Evolutionary conservation across 1,140 invertebrate species (phyloP).

Genomic region (Cheumatopsyche charites): DNA sequence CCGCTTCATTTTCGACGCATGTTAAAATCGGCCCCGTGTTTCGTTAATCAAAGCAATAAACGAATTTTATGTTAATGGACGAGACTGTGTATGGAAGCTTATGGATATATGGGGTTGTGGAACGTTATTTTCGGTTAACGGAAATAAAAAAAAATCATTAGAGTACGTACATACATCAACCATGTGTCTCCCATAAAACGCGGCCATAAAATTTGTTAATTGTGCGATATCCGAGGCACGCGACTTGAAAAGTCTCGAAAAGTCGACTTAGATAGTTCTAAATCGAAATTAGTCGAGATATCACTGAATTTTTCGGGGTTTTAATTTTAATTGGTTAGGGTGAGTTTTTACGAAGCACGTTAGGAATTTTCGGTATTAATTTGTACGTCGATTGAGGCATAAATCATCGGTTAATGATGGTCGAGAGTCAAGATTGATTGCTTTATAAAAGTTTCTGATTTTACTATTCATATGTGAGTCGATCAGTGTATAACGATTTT

Average conservation of each 20-base stretch:
- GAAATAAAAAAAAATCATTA: constrained; percentile 41
- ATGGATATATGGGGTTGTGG: neutral
- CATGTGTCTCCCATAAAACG: constrained; percentile 48
- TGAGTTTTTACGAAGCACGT: too few relatives aligned
- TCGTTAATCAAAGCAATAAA: constrained; percentile 38
- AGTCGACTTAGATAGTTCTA: too few relatives aligned
- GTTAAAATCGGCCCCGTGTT: constrained; percentile 28
- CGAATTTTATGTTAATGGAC: constrained; percentile 39
- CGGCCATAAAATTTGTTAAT: constrained; percentile 49
- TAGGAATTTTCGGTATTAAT: too few relatives aligned
- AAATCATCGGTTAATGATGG: too few relatives aligned
- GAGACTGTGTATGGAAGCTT: neutral
- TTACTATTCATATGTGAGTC: too few relatives aligned
- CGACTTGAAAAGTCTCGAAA: too few relatives aligned
- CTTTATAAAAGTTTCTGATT: too few relatives aligned
- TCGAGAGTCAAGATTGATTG: too few relatives aligned
- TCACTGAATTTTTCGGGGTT: too few relatives aligned
- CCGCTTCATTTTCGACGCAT: constrained; percentile 16
- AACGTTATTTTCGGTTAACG: constrained; percentile 23
- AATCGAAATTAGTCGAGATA: neutral
- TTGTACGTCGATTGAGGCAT: too few relatives aligned
- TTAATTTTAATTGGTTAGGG: constrained; percentile 29
- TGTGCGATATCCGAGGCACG: constrained; percentile 39
- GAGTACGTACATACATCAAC: constrained; percentile 36
- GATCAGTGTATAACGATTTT: too few relatives aligned